A percentile compares a stretch with the other conserved stretches of the same genome.
Conservation (phyloP, 37 sponge, comb jelly and placozoan genomes). For the Corticium candelabrum region DNA sequence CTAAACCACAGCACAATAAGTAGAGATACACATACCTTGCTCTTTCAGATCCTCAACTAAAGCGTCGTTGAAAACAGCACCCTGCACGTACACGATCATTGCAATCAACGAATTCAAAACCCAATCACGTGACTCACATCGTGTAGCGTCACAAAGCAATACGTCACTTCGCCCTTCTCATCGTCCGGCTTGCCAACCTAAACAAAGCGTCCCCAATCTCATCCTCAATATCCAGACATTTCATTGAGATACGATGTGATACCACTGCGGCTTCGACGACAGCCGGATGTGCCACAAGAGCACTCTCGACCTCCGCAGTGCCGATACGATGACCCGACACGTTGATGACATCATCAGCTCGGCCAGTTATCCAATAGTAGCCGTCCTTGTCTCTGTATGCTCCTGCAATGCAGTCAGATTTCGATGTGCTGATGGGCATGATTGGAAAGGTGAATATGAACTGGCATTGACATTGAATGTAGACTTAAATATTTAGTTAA, state of each 20-base stretch:
- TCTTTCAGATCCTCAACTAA: background rate
- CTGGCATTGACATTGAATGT: no score
- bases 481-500: no score
- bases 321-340: slow-evolving; percentile 17
- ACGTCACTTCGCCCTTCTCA: slow-evolving; percentile 15
- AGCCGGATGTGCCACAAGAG: background rate
- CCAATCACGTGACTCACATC: slow-evolving; percentile 11
- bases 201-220: background rate
- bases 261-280: slow-evolving; percentile 26
- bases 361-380: slow-evolving; percentile 19
- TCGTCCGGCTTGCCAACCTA: slow-evolving; percentile 21
- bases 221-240: background rate
- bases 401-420: background rate
- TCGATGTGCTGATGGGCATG: no score
- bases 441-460: no score
- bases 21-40: background rate
- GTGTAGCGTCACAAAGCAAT: slow-evolving; percentile 24
- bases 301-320: slow-evolving; percentile 17
- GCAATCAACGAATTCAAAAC: background rate
- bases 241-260: background rate
- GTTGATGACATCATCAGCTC: slow-evolving; percentile 14
- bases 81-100: background rate
- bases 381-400: slow-evolving; percentile 13
- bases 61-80: background rate
- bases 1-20: no score